These are phyloP conservation scores for Dicrostonyx torquatus DNA, from an alignment of 2,797 vertebrate species.

Conservation along the genomic window DNA sequence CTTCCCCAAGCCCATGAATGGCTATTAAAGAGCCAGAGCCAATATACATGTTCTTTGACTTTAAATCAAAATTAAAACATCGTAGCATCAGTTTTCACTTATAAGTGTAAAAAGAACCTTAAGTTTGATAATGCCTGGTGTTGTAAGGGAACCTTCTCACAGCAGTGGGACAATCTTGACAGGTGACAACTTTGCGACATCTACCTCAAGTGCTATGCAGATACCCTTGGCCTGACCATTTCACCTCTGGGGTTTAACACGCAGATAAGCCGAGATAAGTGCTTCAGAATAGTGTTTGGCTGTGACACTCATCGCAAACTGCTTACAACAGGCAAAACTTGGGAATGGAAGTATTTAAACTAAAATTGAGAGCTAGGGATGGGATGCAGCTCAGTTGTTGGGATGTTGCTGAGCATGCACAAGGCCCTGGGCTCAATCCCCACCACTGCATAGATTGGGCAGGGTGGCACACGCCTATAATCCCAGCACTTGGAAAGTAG, in stretches of 20 bases:
- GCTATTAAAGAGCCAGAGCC: background rate
- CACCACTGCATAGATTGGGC: background rate
- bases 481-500: background rate
- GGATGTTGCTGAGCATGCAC: background rate
- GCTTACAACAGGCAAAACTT: background rate
- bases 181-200: background rate
- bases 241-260: background rate
- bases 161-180: background rate
- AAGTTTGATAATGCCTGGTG: background rate
- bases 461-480: background rate
- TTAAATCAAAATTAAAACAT: conserved; percentile 50
- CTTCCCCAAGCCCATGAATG: background rate
- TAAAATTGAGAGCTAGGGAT: background rate
- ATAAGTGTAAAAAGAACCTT: conserved; percentile 26
- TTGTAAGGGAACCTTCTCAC: background rate
- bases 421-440: background rate
- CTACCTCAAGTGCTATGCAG: background rate
- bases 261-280: background rate
- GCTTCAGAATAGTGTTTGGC: background rate
- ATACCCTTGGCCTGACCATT: background rate
- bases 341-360: background rate
- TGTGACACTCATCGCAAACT: background rate
- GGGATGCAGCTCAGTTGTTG: background rate
- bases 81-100: conserved; percentile 4
- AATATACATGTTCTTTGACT: background rate